A percentile compares a stretch with the other conserved stretches of the same genome.
phyloP scores from a whole-genome alignment of 2,113 vertebrate species.

The Brachionichthys hirsutus region DNA sequence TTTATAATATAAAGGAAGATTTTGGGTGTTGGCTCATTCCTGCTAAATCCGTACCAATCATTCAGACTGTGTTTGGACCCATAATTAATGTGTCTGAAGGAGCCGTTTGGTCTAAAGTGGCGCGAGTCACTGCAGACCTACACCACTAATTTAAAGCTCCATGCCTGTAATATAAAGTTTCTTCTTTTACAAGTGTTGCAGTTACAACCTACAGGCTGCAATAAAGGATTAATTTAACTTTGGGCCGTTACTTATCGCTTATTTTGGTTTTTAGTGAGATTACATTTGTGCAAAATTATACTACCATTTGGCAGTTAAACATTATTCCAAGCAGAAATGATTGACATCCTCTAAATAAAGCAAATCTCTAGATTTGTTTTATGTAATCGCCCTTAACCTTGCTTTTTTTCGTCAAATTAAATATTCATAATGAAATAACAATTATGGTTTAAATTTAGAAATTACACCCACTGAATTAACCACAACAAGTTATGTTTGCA shows the following conservation, averaged over 20 bases:
- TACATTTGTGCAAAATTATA: conserved; percentile 1
- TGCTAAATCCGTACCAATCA: background rate
- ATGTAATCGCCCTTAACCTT: too few relatives aligned
- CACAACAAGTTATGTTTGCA: too few relatives aligned
- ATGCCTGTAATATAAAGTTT: conserved; percentile 9
- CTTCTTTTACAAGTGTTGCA: conserved; percentile 25
- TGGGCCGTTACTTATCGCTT: conserved; percentile 11
- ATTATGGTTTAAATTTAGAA: too few relatives aligned
- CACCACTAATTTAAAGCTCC: conserved; percentile 31
- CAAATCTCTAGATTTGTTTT: too few relatives aligned
- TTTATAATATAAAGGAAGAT: conserved; percentile 68
- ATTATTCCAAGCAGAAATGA: background rate
- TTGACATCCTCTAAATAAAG: too few relatives aligned
- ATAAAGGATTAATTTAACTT: conserved; percentile 30
- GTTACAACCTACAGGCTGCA: conserved; percentile 19
- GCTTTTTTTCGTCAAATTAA: too few relatives aligned
- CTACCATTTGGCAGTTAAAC: background rate
- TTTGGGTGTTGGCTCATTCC: conserved; percentile 45
- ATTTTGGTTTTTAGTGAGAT: conserved; percentile 7
- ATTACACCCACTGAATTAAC: too few relatives aligned
- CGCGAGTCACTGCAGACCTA: conserved; percentile 17
- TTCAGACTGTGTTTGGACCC: conserved; percentile 26
- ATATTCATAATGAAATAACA: too few relatives aligned
- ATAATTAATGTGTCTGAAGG: conserved; percentile 29
- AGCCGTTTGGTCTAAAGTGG: conserved; percentile 5